Conservation (phyloP, 2,888 invertebrate species). For the Pollenia angustigena region DNA sequence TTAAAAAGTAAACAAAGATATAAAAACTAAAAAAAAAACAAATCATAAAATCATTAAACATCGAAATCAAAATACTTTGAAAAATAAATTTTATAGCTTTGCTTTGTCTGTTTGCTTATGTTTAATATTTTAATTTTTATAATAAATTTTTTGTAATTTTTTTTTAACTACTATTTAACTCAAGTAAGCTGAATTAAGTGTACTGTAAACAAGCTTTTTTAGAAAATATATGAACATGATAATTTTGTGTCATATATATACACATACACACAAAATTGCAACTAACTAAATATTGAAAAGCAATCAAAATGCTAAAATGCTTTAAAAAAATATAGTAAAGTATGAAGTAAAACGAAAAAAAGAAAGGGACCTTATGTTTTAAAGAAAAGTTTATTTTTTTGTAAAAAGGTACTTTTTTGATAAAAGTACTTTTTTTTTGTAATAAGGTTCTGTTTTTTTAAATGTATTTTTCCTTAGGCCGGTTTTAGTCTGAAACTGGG, state of each 20-base stretch:
- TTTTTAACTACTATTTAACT: not conserved
- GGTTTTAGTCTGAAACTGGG: too few species aligned
- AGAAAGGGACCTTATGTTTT: too few species aligned
- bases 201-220: not conserved
- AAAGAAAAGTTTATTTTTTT: too few species aligned
- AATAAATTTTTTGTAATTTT: not conserved
- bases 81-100: slow-evolving; percentile 60
- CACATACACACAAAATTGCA: slow-evolving; percentile 14
- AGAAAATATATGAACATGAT: slow-evolving; percentile 3
- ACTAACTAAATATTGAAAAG: not conserved
- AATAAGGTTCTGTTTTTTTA: too few species aligned
- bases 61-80: slow-evolving; percentile 24
- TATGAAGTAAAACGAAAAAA: too few species aligned
- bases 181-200: slow-evolving; percentile 21
- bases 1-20: slow-evolving; percentile 13
- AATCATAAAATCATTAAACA: not conserved
- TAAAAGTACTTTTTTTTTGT: too few species aligned
- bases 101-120: slow-evolving; percentile 68
- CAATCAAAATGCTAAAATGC: not conserved
- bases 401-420: too few species aligned
- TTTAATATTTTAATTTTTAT: slow-evolving; percentile 9
- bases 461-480: not conserved
- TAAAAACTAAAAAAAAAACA: slow-evolving; percentile 23
- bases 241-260: not conserved
- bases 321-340: slow-evolving; percentile 13